These are phyloP conservation scores for Ictalurus punctatus DNA, from an alignment of 2,113 vertebrate species.

Conservation along the genomic window DNA sequence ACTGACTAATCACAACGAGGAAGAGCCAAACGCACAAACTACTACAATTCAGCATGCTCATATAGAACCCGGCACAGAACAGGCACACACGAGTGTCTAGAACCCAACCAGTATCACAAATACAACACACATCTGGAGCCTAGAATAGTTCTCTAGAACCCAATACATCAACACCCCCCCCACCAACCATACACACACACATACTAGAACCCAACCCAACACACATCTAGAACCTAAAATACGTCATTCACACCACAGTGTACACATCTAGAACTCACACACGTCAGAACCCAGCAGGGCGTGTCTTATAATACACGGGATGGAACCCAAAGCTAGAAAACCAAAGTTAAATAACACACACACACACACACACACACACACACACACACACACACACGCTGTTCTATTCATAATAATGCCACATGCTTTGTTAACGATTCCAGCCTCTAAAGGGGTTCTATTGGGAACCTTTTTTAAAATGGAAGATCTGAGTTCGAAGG, in stretches of 20 bases:
- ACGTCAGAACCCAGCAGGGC: no score
- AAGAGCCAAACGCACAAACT: not conserved
- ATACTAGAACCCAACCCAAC: not conserved
- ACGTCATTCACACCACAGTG: not conserved
- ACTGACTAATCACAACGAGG: not conserved
- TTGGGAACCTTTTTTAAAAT: not conserved
- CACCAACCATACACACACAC: not conserved
- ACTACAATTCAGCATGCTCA: not conserved
- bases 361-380: not conserved
- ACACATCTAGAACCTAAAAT: not conserved
- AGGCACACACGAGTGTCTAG: not conserved
- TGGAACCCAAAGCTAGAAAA: not conserved
- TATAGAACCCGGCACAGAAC: not conserved
- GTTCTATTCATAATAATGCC: not conserved
- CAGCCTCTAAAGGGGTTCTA: constrained; percentile 8
- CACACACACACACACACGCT: not conserved
- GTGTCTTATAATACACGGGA: no score
- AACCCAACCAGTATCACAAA: not conserved
- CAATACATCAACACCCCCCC: not conserved
- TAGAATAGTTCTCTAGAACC: not conserved
- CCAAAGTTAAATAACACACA: not conserved
- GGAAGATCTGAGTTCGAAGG: not conserved
- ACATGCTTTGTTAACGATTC: not conserved
- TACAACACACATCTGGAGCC: not conserved
- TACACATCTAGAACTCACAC: not conserved